Conservation (phyloP, 2,113 vertebrate genomes). For the Empidonax alnorum region DNA sequence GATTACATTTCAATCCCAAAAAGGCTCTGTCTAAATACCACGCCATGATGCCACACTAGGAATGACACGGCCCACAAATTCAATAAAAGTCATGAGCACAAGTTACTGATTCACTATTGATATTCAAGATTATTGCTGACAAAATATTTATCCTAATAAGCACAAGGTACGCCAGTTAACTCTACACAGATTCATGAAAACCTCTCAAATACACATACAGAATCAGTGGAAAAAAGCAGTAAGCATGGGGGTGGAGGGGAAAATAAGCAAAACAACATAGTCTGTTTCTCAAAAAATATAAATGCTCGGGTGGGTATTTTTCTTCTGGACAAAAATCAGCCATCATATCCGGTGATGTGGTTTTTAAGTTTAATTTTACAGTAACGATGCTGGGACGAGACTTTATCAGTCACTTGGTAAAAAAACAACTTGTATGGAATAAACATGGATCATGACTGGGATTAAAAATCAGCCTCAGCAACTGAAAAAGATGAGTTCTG, state of each 20-base stretch:
- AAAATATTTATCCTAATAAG: background rate
- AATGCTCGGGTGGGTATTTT: background rate
- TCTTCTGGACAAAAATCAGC: background rate
- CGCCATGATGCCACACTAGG: background rate
- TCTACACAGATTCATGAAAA: background rate
- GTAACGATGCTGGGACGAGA: background rate
- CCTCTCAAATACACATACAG: background rate
- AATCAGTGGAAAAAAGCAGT: background rate
- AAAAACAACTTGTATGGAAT: background rate
- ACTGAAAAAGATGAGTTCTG: background rate
- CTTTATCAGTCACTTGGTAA: background rate
- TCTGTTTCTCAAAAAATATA: background rate
- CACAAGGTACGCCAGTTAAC: background rate
- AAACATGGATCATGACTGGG: fast-evolving
- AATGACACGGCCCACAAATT: background rate
- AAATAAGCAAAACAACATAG: background rate
- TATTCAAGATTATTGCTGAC: background rate
- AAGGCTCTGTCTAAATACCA: background rate
- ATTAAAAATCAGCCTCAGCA: background rate
- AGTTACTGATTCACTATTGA: background rate
- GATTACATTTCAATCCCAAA: background rate
- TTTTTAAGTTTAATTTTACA: background rate
- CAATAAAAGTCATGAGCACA: background rate
- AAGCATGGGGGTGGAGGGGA: background rate
- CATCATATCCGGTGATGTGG: background rate